Evolutionary conservation across 2,888 invertebrate genomes (phyloP).

Genomic region (Chrysina gloriosa): DNA sequence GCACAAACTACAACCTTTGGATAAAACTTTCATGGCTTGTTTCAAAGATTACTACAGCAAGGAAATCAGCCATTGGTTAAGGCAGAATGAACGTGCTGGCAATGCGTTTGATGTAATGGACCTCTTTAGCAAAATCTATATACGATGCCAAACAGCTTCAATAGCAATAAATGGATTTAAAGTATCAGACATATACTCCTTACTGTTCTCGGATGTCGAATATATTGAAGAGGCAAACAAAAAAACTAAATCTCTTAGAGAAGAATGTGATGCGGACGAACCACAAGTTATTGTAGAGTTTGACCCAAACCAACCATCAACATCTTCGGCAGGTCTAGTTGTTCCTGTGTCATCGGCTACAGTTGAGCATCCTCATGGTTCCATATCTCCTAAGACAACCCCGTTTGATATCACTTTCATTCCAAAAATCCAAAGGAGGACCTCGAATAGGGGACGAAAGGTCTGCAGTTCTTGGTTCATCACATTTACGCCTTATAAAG

Average conservation of each 20-base stretch:
- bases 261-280: no score
- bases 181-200: not conserved
- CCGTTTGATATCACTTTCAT: no score
- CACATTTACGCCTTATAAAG: not conserved
- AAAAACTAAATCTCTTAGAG: no score
- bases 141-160: not conserved
- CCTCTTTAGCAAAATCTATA: not conserved
- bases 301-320: not conserved
- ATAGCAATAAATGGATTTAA: not conserved
- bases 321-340: not conserved
- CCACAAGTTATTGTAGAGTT: no score
- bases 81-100: not conserved
- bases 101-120: not conserved
- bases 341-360: not conserved
- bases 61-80: no score
- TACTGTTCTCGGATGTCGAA: not conserved
- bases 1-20: slow-evolving; percentile 58
- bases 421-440: not conserved
- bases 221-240: not conserved
- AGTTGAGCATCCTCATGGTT: not conserved
- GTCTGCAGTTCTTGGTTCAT: not conserved
- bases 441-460: not conserved
- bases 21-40: slow-evolving; percentile 57
- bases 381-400: not conserved
- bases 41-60: no score